Base-by-base conservation (phyloP, 2,113 vertebrate genomes). In the Carassius carassius region DNA sequence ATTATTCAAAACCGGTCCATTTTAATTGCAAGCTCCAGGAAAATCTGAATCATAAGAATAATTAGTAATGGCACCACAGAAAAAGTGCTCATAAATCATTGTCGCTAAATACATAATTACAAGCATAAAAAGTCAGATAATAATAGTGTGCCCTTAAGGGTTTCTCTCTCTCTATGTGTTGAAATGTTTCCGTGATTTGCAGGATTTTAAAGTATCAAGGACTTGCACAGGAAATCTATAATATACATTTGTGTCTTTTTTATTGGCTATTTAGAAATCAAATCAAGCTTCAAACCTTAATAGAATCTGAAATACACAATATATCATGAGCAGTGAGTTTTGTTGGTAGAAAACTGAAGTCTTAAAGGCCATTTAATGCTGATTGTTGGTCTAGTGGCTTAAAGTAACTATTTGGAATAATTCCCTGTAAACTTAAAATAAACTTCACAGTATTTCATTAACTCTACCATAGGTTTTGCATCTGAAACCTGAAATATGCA, bases 11-110 rank as follows among this genome's bases (percentile, higher is more conserved):
- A 90, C 81, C 23, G 4, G 16, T 1, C 29, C 47, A 19, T 60
- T 25, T 51, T 86, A 63, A 88, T 86, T 83, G 86, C 81, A 78
- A 65, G 73, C 83, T 56, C 14, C 32, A 54, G 69, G 80, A 82
- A 84, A 87, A 72, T 86, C 72, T 10, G 37, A 85, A 85, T 78
- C 62, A 56, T 85, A 84, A 25, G 82, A 80, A 63, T 86, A 85
- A 86, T 90, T 86, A 82, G 62, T 56, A 73, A 23, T 44, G 37
- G 16, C 32, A 41, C 19, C 49, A 11, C 25, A n/a, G 35, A 69
- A 79, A 85, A 62, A 76, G 82, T 19, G 12, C 78, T 84, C 35
- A 88, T 86, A 76, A 76, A 83, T 88, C 73, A 79, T 23, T 32
- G 72, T 85, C 21, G 80, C 85, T 72, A 85, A 72, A 49, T 54